Evolutionary conservation across 2,888 invertebrate species (phyloP).

Genomic region (Psylliodes chrysocephalus): DNA sequence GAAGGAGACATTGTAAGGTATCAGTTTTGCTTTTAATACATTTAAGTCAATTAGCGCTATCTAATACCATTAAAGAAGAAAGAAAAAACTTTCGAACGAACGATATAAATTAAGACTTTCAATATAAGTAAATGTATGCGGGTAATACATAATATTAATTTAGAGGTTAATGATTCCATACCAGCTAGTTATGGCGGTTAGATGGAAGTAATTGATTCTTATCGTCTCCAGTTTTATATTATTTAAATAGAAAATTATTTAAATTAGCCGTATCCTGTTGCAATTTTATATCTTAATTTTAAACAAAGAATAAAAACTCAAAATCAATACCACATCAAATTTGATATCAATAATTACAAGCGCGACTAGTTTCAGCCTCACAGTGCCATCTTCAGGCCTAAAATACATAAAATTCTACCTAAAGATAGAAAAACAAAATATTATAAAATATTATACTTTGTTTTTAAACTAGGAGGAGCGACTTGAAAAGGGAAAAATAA

Average conservation of each 20-base stretch:
- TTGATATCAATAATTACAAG: too few relatives aligned
- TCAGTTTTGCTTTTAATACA: constrained; percentile 8
- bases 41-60: constrained; percentile 15
- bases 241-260: background rate
- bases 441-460: too few relatives aligned
- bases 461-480: too few relatives aligned
- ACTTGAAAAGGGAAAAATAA: too few relatives aligned
- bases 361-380: too few relatives aligned
- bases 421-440: too few relatives aligned
- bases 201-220: background rate
- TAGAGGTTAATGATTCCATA: background rate
- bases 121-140: background rate
- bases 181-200: background rate
- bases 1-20: constrained; percentile 5
- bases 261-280: background rate
- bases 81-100: background rate
- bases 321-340: too few relatives aligned
- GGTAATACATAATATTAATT: constrained; percentile 3
- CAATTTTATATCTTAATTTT: background rate
- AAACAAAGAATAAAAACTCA: too few relatives aligned
- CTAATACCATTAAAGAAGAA: constrained; percentile 2
- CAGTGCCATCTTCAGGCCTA: too few relatives aligned
- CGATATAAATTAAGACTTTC: constrained; percentile 9
- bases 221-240: constrained; percentile 8
- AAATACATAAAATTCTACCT: too few relatives aligned